These are phyloP conservation scores for Drosophila azteca DNA, from an alignment of 1,140 invertebrate species.

Conservation along the genomic window DNA sequence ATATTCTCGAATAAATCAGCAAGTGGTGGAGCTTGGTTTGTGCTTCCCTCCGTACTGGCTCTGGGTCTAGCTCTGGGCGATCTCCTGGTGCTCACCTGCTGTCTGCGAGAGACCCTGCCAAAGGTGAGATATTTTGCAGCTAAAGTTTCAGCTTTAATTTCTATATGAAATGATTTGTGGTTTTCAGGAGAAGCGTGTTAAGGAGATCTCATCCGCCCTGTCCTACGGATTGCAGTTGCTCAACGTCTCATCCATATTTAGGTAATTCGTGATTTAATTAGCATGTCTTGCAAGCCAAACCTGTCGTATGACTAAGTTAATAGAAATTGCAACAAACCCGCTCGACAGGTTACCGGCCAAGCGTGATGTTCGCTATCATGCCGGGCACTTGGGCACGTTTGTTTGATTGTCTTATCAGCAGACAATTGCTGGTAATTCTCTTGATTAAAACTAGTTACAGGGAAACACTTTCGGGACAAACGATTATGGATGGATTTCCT, in stretches of 20 bases:
- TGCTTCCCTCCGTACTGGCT: slow-evolving; percentile 94
- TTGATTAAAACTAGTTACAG: slow-evolving; percentile 26
- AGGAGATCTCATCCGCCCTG: slow-evolving; percentile 85
- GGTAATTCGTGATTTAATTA: slow-evolving; percentile 66
- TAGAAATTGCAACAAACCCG: slow-evolving; percentile 6
- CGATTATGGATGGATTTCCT: slow-evolving; percentile 10
- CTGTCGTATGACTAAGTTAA: slow-evolving; percentile 33
- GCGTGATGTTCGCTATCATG: slow-evolving; percentile 31
- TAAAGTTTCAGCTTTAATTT: neutral
- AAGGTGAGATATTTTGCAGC: slow-evolving; percentile 75
- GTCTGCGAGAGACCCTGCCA: slow-evolving; percentile 94
- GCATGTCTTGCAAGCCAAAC: slow-evolving; percentile 8
- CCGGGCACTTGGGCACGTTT: slow-evolving; percentile 36
- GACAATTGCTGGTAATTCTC: neutral
- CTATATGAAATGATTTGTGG: slow-evolving; percentile 16
- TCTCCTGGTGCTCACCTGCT: slow-evolving; percentile 90
- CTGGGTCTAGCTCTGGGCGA: slow-evolving; percentile 91
- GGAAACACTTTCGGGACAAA: slow-evolving; percentile 1
- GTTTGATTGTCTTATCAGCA: slow-evolving; percentile 49
- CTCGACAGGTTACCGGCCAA: slow-evolving; percentile 40
- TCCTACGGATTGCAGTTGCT: slow-evolving; percentile 88
- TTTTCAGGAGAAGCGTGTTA: slow-evolving; percentile 85
- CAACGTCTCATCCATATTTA: slow-evolving; percentile 84
- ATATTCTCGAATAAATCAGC: slow-evolving; percentile 86
- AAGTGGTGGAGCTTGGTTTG: slow-evolving; percentile 89